Evolutionary conservation across 2,797 vertebrate genomes (phyloP).

Genomic region (Sardinella longiceps): DNA sequence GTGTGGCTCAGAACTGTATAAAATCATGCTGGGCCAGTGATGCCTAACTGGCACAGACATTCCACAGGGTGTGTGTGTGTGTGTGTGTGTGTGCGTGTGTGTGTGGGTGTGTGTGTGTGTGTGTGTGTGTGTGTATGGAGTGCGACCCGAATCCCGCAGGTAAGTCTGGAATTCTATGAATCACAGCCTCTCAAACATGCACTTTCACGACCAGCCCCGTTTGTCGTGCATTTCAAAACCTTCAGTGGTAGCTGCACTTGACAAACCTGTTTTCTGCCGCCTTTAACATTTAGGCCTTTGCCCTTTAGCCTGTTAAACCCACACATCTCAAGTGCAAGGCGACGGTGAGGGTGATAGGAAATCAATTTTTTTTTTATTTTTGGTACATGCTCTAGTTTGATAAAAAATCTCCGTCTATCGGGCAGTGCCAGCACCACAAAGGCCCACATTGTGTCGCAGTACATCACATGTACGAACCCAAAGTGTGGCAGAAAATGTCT

Average conservation of each 20-base stretch:
- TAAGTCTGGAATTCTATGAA: conserved; percentile 1
- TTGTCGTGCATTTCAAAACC: neutral
- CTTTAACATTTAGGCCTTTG: neutral
- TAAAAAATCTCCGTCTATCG: neutral
- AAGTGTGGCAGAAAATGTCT: conserved; percentile 47
- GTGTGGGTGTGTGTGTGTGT: too few species aligned
- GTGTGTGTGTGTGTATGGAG: neutral
- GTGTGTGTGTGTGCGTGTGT: neutral
- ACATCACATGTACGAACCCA: conserved; percentile 37
- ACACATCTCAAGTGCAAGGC: neutral
- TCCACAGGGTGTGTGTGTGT: neutral
- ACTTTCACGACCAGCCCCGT: neutral
- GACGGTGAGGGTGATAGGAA: neutral
- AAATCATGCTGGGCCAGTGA: neutral
- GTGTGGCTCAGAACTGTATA: neutral
- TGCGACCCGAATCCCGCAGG: neutral
- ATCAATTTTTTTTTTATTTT: neutral
- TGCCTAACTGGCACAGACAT: neutral
- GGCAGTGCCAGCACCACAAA: conserved; percentile 23
- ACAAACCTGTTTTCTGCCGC: neutral
- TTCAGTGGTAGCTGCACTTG: neutral
- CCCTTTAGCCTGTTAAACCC: neutral
- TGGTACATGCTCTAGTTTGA: neutral
- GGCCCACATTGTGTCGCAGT: conserved; percentile 30
- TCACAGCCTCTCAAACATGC: conserved; percentile 25